These are phyloP conservation scores for Crocodylus rhombifer DNA, from an alignment of 2,797 vertebrate species.

Conservation along the genomic window DNA sequence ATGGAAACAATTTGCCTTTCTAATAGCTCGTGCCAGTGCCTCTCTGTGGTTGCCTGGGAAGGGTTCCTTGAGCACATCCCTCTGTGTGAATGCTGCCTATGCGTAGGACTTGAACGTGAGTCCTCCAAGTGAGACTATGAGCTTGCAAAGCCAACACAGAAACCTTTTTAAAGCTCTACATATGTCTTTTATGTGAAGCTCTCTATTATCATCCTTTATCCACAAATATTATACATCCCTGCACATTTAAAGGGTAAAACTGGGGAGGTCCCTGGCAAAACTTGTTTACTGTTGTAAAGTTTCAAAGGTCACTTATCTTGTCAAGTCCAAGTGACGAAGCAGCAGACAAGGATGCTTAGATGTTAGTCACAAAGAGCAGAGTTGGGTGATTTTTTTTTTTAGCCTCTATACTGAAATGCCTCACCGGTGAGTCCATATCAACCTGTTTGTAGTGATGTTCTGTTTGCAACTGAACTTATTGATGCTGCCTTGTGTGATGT, in stretches of 20 bases:
- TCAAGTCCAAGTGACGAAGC: too few relatives aligned
- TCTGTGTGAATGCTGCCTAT: rapidly evolving
- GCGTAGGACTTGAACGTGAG: neutral
- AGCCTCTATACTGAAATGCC: too few relatives aligned
- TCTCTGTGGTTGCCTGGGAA: neutral
- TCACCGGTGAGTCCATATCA: too few relatives aligned
- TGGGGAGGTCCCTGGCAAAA: neutral
- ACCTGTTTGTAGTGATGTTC: neutral
- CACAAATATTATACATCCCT: neutral
- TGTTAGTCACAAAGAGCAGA: too few relatives aligned
- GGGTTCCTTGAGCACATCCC: neutral
- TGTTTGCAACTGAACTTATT: neutral
- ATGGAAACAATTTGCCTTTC: rapidly evolving
- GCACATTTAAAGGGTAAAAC: neutral
- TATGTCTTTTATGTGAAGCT: neutral
- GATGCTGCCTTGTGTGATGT: too few relatives aligned
- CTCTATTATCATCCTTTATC: neutral
- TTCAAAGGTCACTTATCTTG: too few relatives aligned
- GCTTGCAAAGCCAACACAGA: neutral
- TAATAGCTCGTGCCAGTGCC: neutral
- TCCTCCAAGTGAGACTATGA: neutral
- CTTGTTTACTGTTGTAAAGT: neutral
- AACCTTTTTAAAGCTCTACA: neutral
- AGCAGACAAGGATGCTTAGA: too few relatives aligned
- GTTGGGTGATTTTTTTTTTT: too few relatives aligned